A percentile compares a stretch with the other conserved stretches of the same genome.
These are phyloP conservation scores for Iguana delicatissima DNA, from an alignment of 2,797 vertebrate genomes.

Conservation along the genomic window DNA sequence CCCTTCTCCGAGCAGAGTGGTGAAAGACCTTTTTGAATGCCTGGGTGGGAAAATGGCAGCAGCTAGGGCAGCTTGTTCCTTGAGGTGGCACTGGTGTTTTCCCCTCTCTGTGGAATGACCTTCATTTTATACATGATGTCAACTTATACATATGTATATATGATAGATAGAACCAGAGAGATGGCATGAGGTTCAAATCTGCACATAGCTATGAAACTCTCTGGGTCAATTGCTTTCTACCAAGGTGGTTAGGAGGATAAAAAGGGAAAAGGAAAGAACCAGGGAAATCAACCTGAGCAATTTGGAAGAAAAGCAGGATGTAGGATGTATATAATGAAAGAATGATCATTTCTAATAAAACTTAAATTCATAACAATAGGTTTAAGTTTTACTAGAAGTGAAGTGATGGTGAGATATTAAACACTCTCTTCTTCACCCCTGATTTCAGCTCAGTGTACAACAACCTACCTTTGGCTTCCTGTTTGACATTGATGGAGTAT, in stretches of 20 bases:
- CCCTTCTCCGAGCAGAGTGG: too few relatives aligned
- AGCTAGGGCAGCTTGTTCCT: too few relatives aligned
- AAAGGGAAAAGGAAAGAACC: neutral
- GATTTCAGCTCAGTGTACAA: constrained; percentile 68
- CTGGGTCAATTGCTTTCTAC: neutral
- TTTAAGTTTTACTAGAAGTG: neutral
- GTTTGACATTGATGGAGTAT: constrained; percentile 91
- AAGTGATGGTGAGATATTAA: neutral
- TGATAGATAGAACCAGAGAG: neutral
- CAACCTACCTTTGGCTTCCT: constrained; percentile 87
- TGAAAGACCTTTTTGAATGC: too few relatives aligned
- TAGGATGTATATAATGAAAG: neutral
- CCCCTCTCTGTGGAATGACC: too few relatives aligned
- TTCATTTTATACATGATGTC: too few relatives aligned
- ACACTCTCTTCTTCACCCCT: neutral
- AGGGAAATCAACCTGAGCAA: neutral
- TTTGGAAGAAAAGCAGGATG: neutral
- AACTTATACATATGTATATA: too few relatives aligned
- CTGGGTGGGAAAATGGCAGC: too few relatives aligned
- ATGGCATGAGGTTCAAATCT: neutral
- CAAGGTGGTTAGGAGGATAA: neutral
- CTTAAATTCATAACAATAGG: neutral
- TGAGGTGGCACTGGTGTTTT: too few relatives aligned
- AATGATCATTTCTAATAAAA: neutral
- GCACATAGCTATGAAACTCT: neutral